phyloP scores from a whole-genome alignment of 2,797 vertebrate species.

The Glossophaga mutica region DNA sequence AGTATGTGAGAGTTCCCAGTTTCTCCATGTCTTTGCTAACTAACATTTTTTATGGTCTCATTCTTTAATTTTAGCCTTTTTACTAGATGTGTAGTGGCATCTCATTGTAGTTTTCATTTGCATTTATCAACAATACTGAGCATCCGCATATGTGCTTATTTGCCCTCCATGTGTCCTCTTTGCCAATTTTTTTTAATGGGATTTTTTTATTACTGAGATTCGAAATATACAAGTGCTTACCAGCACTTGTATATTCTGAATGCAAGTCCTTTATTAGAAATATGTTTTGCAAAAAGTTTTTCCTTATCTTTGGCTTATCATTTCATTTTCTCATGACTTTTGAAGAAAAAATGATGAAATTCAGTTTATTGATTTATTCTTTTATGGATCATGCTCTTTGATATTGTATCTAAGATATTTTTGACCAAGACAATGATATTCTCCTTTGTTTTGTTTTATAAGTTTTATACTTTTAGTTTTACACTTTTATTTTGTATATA shows the following conservation, averaged over 20 bases:
- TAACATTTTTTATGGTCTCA: neutral
- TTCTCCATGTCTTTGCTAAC: neutral
- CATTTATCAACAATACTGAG: neutral
- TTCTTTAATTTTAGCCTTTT: neutral
- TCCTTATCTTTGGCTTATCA: neutral
- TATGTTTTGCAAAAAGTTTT: neutral
- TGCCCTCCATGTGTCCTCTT: neutral
- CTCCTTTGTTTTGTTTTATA: neutral
- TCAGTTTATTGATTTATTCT: neutral
- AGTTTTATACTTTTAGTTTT: slow-evolving; percentile 23
- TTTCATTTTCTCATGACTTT: slow-evolving; percentile 26
- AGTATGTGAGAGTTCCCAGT: neutral
- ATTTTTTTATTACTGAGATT: neutral
- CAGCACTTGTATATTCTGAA: neutral
- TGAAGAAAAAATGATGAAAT: neutral
- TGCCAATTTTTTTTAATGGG: neutral
- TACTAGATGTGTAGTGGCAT: neutral
- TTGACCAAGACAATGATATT: slow-evolving; percentile 11
- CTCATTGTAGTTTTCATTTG: neutral
- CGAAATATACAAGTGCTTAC: too few species aligned
- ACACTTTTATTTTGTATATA: neutral
- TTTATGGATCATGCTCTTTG: neutral
- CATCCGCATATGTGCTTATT: neutral
- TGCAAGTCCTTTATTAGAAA: neutral
- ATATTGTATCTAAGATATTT: neutral